These are phyloP conservation scores for Sebastes matsubarae DNA, from an alignment of 2,797 vertebrate species.

Conservation along the genomic window DNA sequence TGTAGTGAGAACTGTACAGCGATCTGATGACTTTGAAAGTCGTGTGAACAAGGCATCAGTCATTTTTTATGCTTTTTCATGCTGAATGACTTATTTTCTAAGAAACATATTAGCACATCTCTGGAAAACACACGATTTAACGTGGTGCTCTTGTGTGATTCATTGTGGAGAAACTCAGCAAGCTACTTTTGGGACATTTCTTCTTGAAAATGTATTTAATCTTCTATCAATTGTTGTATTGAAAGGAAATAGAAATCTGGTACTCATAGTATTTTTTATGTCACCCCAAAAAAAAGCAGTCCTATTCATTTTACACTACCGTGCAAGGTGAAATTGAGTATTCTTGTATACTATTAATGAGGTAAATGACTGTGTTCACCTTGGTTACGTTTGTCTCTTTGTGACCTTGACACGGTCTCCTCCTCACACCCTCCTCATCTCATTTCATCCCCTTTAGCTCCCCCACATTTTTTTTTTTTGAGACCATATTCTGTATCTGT, in stretches of 20 bases:
- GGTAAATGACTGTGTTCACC: background rate
- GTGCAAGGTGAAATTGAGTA: background rate
- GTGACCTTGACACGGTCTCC: slow-evolving; percentile 51
- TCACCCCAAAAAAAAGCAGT: background rate
- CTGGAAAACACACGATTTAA: no score
- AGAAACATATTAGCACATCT: no score
- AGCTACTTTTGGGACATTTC: background rate
- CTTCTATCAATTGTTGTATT: no score
- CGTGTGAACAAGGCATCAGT: no score
- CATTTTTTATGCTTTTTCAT: no score
- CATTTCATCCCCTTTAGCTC: slow-evolving; percentile 2
- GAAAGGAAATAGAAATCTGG: background rate
- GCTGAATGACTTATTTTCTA: no score
- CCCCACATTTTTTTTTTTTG: background rate
- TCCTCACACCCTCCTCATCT: slow-evolving; percentile 2
- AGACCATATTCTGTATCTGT: slow-evolving; percentile 32
- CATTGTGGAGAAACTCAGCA: no score
- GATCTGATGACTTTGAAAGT: no score
- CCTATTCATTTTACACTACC: background rate
- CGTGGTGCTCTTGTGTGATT: no score
- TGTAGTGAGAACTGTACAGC: fast-evolving
- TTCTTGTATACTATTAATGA: background rate
- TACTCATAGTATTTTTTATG: background rate
- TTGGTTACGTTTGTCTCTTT: background rate
- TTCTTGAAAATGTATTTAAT: background rate